Base-by-base conservation (phyloP, 2,888 invertebrate genomes). In the Coremacera marginata region DNA sequence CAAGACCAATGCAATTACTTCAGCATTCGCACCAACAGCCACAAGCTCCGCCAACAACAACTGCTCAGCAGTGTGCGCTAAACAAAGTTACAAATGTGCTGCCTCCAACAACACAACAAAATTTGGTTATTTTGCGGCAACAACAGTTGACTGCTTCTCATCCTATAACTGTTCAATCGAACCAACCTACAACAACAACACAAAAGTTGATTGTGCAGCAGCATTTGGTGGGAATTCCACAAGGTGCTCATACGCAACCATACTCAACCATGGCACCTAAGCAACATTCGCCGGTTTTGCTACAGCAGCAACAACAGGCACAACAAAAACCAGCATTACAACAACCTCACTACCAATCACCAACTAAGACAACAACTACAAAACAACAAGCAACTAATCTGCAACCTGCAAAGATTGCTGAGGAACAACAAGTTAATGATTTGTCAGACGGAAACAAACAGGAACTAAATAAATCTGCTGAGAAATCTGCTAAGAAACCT, bases 131-230 rank as follows among this genome's bases (percentile, higher is more conserved):
- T 37, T 67, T 82, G 31, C 81, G 79, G 16, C 80, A 80, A 27
- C 82, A 82, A 75, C 82, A 81, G 16, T 72, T 49, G 52, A n/a
- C 16, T n/a, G 60, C 63, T 76, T 31, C 80, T 57, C 75, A 77
- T 37, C 81, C 31, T n/a, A 11, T 49, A 11, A 27, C 62, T 37
- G 71, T 19, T 16, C 51, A 14, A 14, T 49, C 49, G 16, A 19
- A 34, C 19, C 5, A 31, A 7, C 83, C 87, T 1, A 84, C 87
- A 11, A 82, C 87, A 11, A 82, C 84, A 11, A 65, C 80, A 11
- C 84, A 82, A 70, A 84, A 84, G 73, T 80, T 85, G 31, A 83
- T 86, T 78, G 86, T 85, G 31, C 85, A 84, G 49, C 87, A 86
- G 70, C 87, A 86, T 65, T 84, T 86, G 76, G 82, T 86, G 62